Evolutionary conservation across 2,888 invertebrate genomes (phyloP).

Genomic region (Tetanocera ferruginea): DNA sequence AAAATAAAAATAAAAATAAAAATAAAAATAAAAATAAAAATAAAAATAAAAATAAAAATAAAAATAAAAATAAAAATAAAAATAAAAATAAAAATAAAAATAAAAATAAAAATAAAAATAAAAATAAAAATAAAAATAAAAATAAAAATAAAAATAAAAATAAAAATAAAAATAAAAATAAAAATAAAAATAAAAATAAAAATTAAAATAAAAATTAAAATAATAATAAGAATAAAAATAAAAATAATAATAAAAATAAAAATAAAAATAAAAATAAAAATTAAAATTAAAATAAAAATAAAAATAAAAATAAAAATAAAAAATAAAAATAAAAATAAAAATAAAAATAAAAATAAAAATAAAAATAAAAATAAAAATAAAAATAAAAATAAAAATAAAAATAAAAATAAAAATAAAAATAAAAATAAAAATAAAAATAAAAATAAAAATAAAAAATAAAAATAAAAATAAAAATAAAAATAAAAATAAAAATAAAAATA

Average conservation of each 20-base stretch:
- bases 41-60: not conserved
- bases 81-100: not conserved
- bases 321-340: not conserved
- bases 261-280: not conserved
- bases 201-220: not conserved
- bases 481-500: not conserved
- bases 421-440: not conserved
- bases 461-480: not conserved
- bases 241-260: not conserved
- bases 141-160: not conserved
- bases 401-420: not conserved
- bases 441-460: not conserved
- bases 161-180: not conserved
- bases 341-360: not conserved
- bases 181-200: not conserved
- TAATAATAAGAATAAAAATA: not conserved
- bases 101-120: not conserved
- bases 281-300: not conserved
- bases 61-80: not conserved
- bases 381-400: not conserved
- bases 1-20: not conserved
- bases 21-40: not conserved
- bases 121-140: not conserved
- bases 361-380: not conserved
- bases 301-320: not conserved